Evolutionary conservation across 2,888 invertebrate genomes (phyloP).

Genomic region (Hirtodrosophila duncani): DNA sequence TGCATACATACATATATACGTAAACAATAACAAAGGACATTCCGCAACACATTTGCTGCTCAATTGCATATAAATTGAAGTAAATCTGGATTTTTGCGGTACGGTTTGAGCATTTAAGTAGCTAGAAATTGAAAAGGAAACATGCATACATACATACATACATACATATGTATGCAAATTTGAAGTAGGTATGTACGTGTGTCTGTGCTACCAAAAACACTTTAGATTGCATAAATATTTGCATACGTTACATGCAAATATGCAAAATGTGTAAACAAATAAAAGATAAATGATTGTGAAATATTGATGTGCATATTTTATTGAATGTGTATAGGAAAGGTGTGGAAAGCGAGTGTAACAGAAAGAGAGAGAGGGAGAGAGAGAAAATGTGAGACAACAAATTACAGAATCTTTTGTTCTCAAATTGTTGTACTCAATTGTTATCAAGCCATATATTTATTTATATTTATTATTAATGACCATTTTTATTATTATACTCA

Average conservation of each 20-base stretch:
- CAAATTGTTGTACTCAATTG: slow-evolving; percentile 68
- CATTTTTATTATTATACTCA: slow-evolving; percentile 36
- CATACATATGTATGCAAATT: no score
- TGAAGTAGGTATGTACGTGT: slow-evolving; percentile 3
- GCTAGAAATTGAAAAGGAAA: slow-evolving; percentile 32
- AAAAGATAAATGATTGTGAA: slow-evolving; percentile 37
- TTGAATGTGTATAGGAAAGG: slow-evolving; percentile 54
- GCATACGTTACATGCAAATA: slow-evolving; percentile 5
- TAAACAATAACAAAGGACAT: no score
- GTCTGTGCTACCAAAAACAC: slow-evolving; percentile 27
- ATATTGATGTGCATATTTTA: slow-evolving; percentile 62
- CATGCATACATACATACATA: slow-evolving; percentile 3
- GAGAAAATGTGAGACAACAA: slow-evolving; percentile 54
- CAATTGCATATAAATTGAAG: slow-evolving; percentile 6
- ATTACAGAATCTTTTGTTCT: slow-evolving; percentile 65
- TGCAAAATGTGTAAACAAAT: slow-evolving; percentile 13
- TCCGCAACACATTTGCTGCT: background rate
- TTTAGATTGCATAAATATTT: background rate
- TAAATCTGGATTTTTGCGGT: slow-evolving; percentile 7
- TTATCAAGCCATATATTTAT: slow-evolving; percentile 61
- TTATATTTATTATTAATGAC: slow-evolving; percentile 55
- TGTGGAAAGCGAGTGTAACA: slow-evolving; percentile 2
- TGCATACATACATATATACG: no score
- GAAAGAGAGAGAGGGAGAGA: background rate
- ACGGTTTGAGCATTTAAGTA: slow-evolving; percentile 40